Conservation (phyloP, 2,888 invertebrate species). For the Trichacis sp. region DNA sequence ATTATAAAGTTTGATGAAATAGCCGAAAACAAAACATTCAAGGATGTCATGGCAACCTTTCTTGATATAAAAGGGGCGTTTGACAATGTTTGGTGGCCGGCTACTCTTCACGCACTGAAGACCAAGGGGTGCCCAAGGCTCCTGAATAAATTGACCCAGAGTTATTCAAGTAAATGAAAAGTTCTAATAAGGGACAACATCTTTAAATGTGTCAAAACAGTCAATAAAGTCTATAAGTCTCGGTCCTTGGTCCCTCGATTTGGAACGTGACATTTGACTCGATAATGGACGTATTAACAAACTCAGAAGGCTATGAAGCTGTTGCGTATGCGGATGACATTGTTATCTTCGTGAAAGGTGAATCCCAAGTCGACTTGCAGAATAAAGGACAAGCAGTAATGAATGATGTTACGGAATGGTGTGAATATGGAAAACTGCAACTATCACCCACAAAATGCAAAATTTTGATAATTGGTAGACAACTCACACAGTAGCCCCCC, state of each 20-base stretch:
- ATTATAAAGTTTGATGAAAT: background rate
- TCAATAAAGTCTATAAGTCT: conserved; percentile 30
- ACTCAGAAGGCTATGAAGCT: background rate
- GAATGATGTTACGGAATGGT: background rate
- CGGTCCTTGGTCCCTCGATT: conserved; percentile 22
- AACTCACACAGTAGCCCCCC: background rate
- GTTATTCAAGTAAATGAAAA: conserved; percentile 11
- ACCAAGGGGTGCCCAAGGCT: background rate
- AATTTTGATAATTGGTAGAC: conserved; percentile 3
- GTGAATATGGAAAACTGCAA: conserved; percentile 13
- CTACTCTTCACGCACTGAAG: background rate
- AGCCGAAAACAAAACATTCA: background rate
- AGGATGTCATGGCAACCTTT: background rate
- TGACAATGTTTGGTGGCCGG: background rate
- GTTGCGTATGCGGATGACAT: conserved; percentile 41
- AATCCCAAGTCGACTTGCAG: conserved; percentile 12
- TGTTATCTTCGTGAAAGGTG: conserved; percentile 9
- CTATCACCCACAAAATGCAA: conserved; percentile 16
- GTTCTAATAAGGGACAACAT: background rate
- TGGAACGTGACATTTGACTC: conserved; percentile 26
- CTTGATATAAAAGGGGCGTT: background rate
- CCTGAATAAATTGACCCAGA: background rate
- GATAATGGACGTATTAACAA: too few relatives aligned
- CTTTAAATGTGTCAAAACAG: background rate
- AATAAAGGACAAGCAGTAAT: background rate